Conservation (phyloP, 2,113 vertebrate species). For the Prionailurus viverrinus region DNA sequence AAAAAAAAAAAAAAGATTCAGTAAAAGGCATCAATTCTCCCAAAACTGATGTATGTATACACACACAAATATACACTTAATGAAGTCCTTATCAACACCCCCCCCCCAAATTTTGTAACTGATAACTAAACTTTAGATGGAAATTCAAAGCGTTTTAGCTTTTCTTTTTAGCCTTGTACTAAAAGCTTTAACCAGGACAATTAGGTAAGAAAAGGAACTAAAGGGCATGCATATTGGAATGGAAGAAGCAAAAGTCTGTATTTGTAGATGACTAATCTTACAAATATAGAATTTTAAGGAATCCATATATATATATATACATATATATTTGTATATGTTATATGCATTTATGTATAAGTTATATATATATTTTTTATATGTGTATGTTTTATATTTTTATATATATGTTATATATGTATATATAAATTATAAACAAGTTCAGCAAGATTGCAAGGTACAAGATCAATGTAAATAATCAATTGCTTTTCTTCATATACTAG, state of each 20-base stretch:
- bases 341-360: too few species aligned
- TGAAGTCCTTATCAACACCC: neutral
- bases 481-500: neutral
- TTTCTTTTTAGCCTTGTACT: neutral
- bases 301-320: neutral
- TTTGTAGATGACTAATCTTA: neutral
- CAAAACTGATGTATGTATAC: neutral
- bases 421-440: neutral
- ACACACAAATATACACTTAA: neutral
- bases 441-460: neutral
- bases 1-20: neutral
- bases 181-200: neutral
- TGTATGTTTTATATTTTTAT: too few species aligned
- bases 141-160: neutral
- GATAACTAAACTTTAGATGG: neutral
- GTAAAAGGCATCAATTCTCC: neutral
- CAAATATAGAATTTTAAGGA: neutral
- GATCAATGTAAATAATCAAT: neutral
- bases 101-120: neutral
- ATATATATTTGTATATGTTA: too few species aligned
- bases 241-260: neutral
- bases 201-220: slow-evolving; percentile 15
- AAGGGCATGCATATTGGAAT: neutral
- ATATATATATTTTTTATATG: too few species aligned
- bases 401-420: too few species aligned